Percentiles rank a stretch among this genome's conserved stretches.
phyloP scores from a whole-genome alignment of 2,888 invertebrate genomes.

The Hylaea fasciaria region DNA sequence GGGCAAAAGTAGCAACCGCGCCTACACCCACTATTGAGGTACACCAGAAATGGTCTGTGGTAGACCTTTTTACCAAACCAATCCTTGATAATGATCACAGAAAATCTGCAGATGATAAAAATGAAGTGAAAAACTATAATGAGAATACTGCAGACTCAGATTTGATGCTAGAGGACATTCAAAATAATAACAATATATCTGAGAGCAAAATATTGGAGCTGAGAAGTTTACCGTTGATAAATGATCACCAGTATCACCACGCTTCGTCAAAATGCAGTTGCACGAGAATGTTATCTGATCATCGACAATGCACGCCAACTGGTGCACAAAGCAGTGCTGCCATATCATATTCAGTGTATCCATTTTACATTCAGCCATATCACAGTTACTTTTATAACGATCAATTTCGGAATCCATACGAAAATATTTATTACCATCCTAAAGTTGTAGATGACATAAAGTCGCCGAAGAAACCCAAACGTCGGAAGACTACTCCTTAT shows the following conservation, averaged over 20 bases:
- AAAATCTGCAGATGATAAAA: conserved; percentile 5
- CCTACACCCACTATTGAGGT: conserved; percentile 61
- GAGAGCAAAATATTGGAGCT: conserved; percentile 62
- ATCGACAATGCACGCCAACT: conserved; percentile 17
- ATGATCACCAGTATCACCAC: conserved; percentile 6
- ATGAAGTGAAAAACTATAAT: conserved; percentile 10
- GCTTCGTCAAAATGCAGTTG: conserved; percentile 33
- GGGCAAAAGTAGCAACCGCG: conserved; percentile 47
- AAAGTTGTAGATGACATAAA: conserved; percentile 47
- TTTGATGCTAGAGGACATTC: conserved; percentile 3
- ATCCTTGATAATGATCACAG: conserved; percentile 20
- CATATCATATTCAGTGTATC: conserved; percentile 41
- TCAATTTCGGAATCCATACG: conserved; percentile 22
- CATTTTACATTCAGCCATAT: conserved; percentile 52
- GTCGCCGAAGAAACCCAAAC: conserved; percentile 49
- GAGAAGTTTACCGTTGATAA: conserved; percentile 57
- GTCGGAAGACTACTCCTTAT: conserved; percentile 48
- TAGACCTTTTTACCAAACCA: conserved; percentile 48
- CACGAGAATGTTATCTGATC: conserved; percentile 17
- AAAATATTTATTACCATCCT: conserved; percentile 50
- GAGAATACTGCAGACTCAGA: conserved; percentile 8
- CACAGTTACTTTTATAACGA: conserved; percentile 52
- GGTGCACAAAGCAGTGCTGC: conserved; percentile 13
- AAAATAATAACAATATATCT: conserved; percentile 25
- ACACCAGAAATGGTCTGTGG: conserved; percentile 66